Evolutionary conservation across 2,113 vertebrate species (phyloP).

Genomic region (Eupsittula cactorum): DNA sequence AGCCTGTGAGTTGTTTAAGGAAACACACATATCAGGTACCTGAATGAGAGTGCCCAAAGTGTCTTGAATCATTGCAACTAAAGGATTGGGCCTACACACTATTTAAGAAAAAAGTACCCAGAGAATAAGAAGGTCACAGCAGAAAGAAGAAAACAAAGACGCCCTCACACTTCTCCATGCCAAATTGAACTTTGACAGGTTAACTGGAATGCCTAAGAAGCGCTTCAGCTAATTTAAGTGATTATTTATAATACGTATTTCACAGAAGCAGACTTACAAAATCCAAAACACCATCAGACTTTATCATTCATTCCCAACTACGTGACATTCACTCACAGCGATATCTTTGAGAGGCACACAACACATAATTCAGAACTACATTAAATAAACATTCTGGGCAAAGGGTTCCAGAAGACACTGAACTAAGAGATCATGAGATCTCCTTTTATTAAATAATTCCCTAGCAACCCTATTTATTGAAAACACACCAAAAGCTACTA

Average conservation of each 20-base stretch:
- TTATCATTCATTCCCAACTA: neutral
- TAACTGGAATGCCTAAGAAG: neutral
- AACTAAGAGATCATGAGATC: neutral
- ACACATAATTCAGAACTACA: neutral
- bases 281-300: neutral
- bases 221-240: neutral
- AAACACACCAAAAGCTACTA: slow-evolving; percentile 19
- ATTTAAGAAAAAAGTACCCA: neutral
- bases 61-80: neutral
- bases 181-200: neutral
- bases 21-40: neutral
- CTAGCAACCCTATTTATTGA: neutral
- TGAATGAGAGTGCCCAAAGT: neutral
- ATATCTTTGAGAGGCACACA: neutral
- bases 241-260: neutral
- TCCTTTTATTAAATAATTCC: slow-evolving; percentile 23
- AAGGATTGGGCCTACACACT: neutral
- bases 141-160: neutral
- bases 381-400: neutral
- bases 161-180: neutral
- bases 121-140: neutral
- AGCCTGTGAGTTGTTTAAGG: neutral
- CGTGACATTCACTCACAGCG: neutral
- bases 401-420: neutral
- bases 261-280: neutral